A percentile compares a stretch with the other conserved stretches of the same genome.
phyloP scores from a whole-genome alignment of 2,113 vertebrate genomes.

The Podilymbus podiceps region DNA sequence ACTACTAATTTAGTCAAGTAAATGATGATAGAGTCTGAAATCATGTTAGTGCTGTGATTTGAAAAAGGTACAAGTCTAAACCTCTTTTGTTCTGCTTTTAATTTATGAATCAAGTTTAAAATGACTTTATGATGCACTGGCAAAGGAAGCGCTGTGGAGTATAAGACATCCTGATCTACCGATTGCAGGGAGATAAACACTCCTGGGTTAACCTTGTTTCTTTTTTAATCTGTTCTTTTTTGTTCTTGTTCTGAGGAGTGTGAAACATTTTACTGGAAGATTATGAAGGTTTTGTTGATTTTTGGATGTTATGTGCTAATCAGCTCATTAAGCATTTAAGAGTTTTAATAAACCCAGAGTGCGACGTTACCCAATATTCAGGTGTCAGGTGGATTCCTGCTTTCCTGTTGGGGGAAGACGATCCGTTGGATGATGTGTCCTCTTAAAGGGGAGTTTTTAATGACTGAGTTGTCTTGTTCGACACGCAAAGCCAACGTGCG shows the following conservation, averaged over 20 bases:
- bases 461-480: accelerated
- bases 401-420: accelerated
- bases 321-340: accelerated
- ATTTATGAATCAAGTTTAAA: background rate
- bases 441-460: too few species aligned
- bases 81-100: background rate
- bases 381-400: accelerated
- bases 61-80: background rate
- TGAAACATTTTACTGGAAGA: background rate
- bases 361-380: background rate
- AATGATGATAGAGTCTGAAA: background rate
- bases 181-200: too few species aligned
- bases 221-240: background rate
- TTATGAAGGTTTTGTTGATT: background rate
- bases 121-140: background rate
- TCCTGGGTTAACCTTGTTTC: background rate
- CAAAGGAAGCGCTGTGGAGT: background rate
- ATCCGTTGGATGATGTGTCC: too few species aligned
- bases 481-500: background rate
- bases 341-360: background rate
- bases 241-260: background rate
- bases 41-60: background rate
- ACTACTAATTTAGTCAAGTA: background rate
- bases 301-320: background rate
- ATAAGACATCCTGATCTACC: too few species aligned